Conservation (phyloP, 2,113 vertebrate genomes). For the Pseudorasbora parva region DNA sequence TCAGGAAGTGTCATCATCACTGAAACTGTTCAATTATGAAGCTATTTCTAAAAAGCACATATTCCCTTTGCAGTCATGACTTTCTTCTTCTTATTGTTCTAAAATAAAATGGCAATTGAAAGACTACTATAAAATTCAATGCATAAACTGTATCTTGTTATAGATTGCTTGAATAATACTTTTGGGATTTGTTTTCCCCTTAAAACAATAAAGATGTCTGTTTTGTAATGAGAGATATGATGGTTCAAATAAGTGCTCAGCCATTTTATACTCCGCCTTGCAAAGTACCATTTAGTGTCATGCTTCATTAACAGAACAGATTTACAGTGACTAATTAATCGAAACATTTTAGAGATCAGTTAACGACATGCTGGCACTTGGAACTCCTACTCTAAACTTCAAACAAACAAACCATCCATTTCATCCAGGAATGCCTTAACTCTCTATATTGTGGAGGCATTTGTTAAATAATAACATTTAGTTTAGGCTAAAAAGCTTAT, state of each 20-base stretch:
- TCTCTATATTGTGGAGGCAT: background rate
- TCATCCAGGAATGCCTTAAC: too few species aligned
- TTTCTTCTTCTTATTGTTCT: background rate
- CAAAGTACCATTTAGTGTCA: background rate
- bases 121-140: background rate
- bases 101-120: background rate
- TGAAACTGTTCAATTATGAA: constrained; percentile 17
- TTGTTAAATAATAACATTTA: background rate
- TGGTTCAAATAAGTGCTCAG: background rate
- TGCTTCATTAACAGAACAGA: constrained; percentile 28
- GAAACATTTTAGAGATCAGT: background rate
- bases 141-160: background rate
- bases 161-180: background rate
- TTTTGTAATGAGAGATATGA: background rate
- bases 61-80: background rate
- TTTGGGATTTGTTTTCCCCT: background rate
- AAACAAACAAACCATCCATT: too few species aligned
- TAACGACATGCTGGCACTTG: too few species aligned
- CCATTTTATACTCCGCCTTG: background rate
- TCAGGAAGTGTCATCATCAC: background rate
- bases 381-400: too few species aligned
- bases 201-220: constrained; percentile 2
- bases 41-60: background rate
- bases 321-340: background rate
- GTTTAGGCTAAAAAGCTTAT: too few species aligned